phyloP scores from a whole-genome alignment of 2,888 invertebrate species.

The Lithophane ornitopus region DNA sequence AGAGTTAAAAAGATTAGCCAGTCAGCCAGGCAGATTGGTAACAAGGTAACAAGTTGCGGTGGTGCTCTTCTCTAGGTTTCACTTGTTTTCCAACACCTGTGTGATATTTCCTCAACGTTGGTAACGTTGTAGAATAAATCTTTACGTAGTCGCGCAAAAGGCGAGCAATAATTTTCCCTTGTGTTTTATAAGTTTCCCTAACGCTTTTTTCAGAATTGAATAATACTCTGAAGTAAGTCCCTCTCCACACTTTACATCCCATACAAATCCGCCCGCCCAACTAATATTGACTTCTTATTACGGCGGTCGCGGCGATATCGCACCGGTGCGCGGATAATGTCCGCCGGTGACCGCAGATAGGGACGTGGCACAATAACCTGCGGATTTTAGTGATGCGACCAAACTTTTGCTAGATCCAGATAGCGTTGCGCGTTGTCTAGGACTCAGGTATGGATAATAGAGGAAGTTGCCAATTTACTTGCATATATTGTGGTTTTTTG shows the following conservation, averaged over 20 bases:
- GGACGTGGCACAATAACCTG: slow-evolving; percentile 72
- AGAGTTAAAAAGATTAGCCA: too few species aligned
- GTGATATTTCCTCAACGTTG: too few species aligned
- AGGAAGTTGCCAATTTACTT: slow-evolving; percentile 34
- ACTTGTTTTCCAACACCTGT: too few species aligned
- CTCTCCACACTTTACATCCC: slow-evolving; percentile 69
- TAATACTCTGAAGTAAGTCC: slow-evolving; percentile 5
- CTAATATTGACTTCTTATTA: slow-evolving; percentile 87
- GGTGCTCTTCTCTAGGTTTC: too few species aligned
- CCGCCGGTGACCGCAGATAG: slow-evolving; percentile 72
- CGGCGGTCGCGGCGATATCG: slow-evolving; percentile 76
- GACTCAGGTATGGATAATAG: slow-evolving; percentile 20
- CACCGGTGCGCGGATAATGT: slow-evolving; percentile 72
- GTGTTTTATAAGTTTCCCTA: too few species aligned
- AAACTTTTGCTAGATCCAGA: slow-evolving; percentile 52
- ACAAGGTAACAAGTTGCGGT: too few species aligned
- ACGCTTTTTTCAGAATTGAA: too few species aligned
- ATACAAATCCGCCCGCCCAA: slow-evolving; percentile 84
- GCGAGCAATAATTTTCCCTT: too few species aligned
- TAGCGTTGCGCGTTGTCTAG: slow-evolving; percentile 49
- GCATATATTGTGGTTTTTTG: slow-evolving; percentile 39
- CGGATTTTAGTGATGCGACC: slow-evolving; percentile 70
- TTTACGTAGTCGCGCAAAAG: too few species aligned
- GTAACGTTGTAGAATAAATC: too few species aligned
- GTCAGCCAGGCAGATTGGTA: too few species aligned